phyloP scores from a whole-genome alignment of 1,140 invertebrate genomes.

The Littorina saxatilis region DNA sequence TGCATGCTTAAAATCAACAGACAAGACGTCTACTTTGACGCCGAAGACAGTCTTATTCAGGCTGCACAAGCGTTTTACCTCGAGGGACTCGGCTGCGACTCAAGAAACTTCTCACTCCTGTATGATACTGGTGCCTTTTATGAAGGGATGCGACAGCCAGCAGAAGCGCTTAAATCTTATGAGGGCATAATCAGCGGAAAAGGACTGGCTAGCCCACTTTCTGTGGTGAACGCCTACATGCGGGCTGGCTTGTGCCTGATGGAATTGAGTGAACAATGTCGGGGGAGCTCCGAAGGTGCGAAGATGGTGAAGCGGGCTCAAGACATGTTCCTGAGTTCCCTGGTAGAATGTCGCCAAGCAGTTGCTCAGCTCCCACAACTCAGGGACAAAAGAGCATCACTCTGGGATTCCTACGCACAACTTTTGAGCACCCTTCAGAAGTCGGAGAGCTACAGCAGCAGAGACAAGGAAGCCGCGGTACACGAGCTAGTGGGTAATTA shows the following conservation, averaged over 20 bases:
- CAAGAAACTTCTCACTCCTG: not conserved
- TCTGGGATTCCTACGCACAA: not conserved
- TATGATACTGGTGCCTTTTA: not conserved
- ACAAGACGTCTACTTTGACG: too few species aligned
- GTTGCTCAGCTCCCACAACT: not conserved
- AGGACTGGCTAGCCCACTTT: not conserved
- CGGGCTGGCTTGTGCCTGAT: not conserved
- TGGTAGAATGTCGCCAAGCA: not conserved
- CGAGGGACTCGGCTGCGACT: not conserved
- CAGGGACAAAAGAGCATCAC: not conserved
- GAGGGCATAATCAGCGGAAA: not conserved
- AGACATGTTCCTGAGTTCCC: slow-evolving; percentile 22
- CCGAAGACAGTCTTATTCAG: not conserved
- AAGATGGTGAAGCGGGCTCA: not conserved
- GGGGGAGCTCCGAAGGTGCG: not conserved
- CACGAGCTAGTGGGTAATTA: slow-evolving; percentile 3
- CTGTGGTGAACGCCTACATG: slow-evolving; percentile 3
- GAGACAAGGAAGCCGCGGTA: not conserved
- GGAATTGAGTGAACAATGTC: not conserved
- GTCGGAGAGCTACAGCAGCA: not conserved
- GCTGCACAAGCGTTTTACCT: not conserved
- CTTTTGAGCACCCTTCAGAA: not conserved
- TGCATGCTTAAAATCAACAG: too few species aligned
- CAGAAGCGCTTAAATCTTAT: not conserved
- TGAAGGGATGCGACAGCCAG: not conserved